Percentiles rank a stretch among this genome's conserved stretches.
Conservation (phyloP, 2,888 invertebrate genomes). For the Athripsodes cinereus region DNA sequence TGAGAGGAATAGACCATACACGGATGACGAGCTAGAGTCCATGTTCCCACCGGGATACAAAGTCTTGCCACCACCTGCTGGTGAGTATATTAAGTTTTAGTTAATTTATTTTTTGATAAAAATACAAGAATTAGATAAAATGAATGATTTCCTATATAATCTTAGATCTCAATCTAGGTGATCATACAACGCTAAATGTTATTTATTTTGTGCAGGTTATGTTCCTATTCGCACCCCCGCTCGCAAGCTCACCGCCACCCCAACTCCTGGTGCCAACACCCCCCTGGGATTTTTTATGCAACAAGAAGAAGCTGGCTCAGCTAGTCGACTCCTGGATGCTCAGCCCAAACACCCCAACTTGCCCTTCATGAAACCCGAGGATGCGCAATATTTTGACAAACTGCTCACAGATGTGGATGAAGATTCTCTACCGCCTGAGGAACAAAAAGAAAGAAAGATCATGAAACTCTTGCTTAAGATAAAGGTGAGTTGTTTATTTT, state of each 20-base stretch:
- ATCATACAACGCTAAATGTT: no score
- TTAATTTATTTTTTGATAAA: no score
- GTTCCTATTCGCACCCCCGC: slow-evolving; percentile 96
- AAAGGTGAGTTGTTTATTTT: slow-evolving; percentile 48
- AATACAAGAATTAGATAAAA: no score
- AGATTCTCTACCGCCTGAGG: slow-evolving; percentile 89
- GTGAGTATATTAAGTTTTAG: no score
- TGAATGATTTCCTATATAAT: no score
- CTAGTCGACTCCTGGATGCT: slow-evolving; percentile 80
- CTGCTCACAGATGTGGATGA: slow-evolving; percentile 97
- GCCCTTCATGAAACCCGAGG: slow-evolving; percentile 99
- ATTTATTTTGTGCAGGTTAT: slow-evolving; percentile 53
- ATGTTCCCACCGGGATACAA: slow-evolving; percentile 99
- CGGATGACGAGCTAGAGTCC: slow-evolving; percentile 95
- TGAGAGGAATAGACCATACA: slow-evolving; percentile 91
- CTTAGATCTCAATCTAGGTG: no score
- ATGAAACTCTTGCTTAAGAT: slow-evolving; percentile 98
- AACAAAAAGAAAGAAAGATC: slow-evolving; percentile 97
- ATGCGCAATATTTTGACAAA: slow-evolving; percentile 99
- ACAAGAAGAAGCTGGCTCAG: slow-evolving; percentile 77
- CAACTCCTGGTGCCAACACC: slow-evolving; percentile 90
- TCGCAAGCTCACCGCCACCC: slow-evolving; percentile 94
- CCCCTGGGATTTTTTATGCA: slow-evolving; percentile 95
- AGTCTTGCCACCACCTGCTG: slow-evolving; percentile 90
- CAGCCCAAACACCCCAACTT: slow-evolving; percentile 95